A percentile compares a stretch with the other conserved stretches of the same genome.
These are phyloP conservation scores for Eriocheir sinensis DNA, from an alignment of 1,140 invertebrate genomes.

Conservation along the genomic window DNA sequence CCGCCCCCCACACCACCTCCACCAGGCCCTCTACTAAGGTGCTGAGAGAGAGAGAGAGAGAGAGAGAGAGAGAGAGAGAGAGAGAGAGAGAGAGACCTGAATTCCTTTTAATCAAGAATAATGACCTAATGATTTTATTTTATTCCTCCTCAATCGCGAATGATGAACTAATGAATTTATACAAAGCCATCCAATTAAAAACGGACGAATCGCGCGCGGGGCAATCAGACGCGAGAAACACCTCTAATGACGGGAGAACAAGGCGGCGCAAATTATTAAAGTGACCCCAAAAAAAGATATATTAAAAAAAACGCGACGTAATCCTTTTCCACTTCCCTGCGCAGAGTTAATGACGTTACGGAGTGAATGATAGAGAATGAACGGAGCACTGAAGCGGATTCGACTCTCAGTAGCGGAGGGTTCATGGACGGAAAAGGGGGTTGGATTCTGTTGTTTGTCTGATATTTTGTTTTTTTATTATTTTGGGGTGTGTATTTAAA, in stretches of 20 bases:
- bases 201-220: too few species aligned
- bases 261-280: background rate
- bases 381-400: too few species aligned
- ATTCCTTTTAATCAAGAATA: background rate
- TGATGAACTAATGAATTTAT: background rate
- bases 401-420: too few species aligned
- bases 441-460: too few species aligned
- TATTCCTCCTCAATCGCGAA: background rate
- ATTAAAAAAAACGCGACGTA: too few species aligned
- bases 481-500: too few species aligned
- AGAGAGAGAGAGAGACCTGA: constrained; percentile 42
- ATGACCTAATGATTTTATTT: background rate
- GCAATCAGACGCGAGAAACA: too few species aligned
- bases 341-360: too few species aligned
- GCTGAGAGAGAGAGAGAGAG: background rate
- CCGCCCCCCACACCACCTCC: constrained; percentile 34
- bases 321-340: too few species aligned
- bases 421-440: too few species aligned
- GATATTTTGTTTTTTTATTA: too few species aligned
- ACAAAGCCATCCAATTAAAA: background rate
- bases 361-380: too few species aligned
- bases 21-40: constrained; percentile 18
- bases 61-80: constrained; percentile 45
- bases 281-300: background rate
- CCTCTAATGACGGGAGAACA: background rate